Conservation (phyloP, 2,888 invertebrate genomes). For the Tetanocera ferruginea region DNA sequence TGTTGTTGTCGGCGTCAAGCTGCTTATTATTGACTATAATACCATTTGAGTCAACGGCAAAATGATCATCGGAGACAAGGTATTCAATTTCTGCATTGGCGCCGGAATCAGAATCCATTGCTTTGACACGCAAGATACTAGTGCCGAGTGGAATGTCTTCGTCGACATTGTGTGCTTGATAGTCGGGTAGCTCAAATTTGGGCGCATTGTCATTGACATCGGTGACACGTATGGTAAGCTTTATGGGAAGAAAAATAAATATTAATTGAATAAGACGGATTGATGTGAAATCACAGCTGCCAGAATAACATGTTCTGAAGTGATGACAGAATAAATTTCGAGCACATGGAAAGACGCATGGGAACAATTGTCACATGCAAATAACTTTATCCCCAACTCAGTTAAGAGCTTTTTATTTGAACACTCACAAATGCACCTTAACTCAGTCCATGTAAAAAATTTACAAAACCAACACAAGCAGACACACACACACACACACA, state of each 20-base stretch:
- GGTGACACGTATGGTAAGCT: conserved; percentile 93
- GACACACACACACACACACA: too few species aligned
- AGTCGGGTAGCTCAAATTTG: conserved; percentile 95
- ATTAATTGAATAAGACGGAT: not conserved
- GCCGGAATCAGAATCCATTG: conserved; percentile 95
- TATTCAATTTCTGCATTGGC: conserved; percentile 96
- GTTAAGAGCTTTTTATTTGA: too few species aligned
- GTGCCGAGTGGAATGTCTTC: conserved; percentile 94
- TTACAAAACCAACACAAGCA: too few species aligned
- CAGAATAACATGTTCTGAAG: too few species aligned
- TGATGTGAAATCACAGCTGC: not conserved
- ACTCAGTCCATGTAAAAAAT: too few species aligned
- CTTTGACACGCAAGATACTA: conserved; percentile 93
- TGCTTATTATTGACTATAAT: conserved; percentile 94
- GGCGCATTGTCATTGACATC: conserved; percentile 99
- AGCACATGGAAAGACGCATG: too few species aligned
- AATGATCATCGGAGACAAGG: conserved; percentile 91
- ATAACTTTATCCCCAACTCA: too few species aligned
- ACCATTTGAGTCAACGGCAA: conserved; percentile 92
- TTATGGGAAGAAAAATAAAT: conserved; percentile 46
- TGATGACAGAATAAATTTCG: too few species aligned
- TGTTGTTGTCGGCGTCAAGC: conserved; percentile 95
- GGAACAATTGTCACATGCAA: too few species aligned
- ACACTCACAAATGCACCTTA: too few species aligned
- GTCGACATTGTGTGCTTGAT: conserved; percentile 96